phyloP scores from a whole-genome alignment of 2,888 invertebrate genomes.

The Beris morrisii region DNA sequence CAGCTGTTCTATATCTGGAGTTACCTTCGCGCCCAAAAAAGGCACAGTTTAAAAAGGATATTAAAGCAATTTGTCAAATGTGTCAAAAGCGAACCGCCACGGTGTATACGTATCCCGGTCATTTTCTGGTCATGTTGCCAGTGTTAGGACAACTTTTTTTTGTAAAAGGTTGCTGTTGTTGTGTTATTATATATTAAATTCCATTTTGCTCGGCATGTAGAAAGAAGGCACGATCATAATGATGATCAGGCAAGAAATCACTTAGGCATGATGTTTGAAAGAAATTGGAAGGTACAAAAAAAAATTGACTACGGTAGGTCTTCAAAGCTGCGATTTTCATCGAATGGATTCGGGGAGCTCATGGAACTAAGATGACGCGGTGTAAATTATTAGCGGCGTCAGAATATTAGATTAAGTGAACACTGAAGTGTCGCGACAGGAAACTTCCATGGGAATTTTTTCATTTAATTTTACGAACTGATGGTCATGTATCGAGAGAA shows the following conservation, averaged over 20 bases:
- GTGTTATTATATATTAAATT: background rate
- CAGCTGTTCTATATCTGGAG: background rate
- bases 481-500: too few relatives aligned
- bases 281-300: too few relatives aligned
- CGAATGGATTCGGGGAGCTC: conserved; percentile 5
- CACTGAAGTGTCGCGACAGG: conserved; percentile 31
- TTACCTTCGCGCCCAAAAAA: background rate
- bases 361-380: conserved; percentile 17
- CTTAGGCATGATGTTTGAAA: too few relatives aligned
- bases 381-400: conserved; percentile 44
- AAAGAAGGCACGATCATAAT: too few relatives aligned
- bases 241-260: too few relatives aligned
- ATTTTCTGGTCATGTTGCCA: conserved; percentile 15
- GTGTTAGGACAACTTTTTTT: background rate
- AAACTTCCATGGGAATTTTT: conserved; percentile 30
- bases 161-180: too few relatives aligned
- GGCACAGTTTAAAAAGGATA: conserved; percentile 41
- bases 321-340: conserved; percentile 5
- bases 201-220: conserved; percentile 9
- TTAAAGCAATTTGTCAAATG: conserved; percentile 51
- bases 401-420: conserved; percentile 37
- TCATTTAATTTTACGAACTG: background rate
- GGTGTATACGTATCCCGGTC: conserved; percentile 19
- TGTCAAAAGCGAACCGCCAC: conserved; percentile 46
- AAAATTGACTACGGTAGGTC: too few relatives aligned